These are phyloP conservation scores for Nematolebias whitei DNA, from an alignment of 2,113 vertebrate species.

Conservation along the genomic window DNA sequence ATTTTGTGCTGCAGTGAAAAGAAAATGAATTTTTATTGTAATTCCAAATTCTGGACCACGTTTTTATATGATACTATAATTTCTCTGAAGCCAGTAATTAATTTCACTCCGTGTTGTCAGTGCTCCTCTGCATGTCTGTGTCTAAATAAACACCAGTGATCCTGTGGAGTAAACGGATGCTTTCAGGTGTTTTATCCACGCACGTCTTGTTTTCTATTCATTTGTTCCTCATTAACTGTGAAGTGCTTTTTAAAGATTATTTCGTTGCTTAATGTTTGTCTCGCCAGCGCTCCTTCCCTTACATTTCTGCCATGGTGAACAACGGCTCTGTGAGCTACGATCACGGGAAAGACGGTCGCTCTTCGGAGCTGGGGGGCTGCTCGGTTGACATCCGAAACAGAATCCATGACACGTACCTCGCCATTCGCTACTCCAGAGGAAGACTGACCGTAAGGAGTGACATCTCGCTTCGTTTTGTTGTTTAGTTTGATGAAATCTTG, in stretches of 20 bases:
- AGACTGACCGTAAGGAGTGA: conserved; percentile 87
- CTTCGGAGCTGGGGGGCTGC: conserved; percentile 91
- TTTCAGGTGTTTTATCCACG: no score
- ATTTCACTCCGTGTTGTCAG: neutral
- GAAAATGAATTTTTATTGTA: neutral
- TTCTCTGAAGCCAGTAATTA: no score
- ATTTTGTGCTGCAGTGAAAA: neutral
- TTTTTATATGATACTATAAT: neutral
- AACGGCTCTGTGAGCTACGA: conserved; percentile 94
- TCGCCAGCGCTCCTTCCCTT: conserved; percentile 91
- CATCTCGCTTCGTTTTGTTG: neutral
- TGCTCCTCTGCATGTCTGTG: neutral
- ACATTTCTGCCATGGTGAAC: conserved; percentile 96
- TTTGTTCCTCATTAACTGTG: neutral
- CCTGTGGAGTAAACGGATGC: neutral
- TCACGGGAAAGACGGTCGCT: conserved; percentile 93
- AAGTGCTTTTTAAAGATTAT: neutral
- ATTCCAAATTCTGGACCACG: neutral
- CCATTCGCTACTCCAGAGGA: conserved; percentile 94
- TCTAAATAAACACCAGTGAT: neutral
- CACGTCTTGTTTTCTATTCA: neutral
- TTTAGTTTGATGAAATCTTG: neutral
- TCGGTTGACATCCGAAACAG: conserved; percentile 91
- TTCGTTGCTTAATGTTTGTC: neutral
- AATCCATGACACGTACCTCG: conserved; percentile 94